Conservation (phyloP, 2,797 vertebrate species). For the Hydrolagus colliei region DNA sequence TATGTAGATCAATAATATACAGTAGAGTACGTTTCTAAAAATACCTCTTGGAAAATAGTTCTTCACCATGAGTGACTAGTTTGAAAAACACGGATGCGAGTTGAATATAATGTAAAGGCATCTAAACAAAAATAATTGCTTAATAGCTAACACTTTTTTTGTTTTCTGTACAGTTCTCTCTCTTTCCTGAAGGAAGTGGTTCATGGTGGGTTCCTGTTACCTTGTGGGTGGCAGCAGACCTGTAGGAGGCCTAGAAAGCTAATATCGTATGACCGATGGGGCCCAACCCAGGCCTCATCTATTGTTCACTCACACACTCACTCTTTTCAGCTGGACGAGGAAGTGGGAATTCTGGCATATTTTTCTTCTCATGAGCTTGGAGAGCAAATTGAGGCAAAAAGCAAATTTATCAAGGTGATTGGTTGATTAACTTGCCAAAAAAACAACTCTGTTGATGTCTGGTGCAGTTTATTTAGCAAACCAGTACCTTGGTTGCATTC, state of each 20-base stretch:
- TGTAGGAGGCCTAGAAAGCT: no score
- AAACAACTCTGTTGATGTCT: background rate
- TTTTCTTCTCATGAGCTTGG: no score
- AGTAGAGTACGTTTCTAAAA: background rate
- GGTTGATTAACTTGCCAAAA: background rate
- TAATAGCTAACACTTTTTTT: background rate
- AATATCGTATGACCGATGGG: no score
- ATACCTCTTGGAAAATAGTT: background rate
- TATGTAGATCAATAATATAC: background rate
- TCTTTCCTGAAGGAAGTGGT: no score
- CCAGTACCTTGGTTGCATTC: background rate
- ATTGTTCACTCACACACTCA: no score
- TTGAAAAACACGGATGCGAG: background rate
- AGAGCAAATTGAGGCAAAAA: no score
- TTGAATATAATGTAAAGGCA: background rate
- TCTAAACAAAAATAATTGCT: conserved; percentile 1
- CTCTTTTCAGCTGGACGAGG: no score
- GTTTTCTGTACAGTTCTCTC: background rate
- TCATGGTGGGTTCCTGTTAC: background rate
- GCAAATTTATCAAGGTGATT: background rate
- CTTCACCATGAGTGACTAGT: background rate
- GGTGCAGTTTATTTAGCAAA: background rate
- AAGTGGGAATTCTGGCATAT: no score
- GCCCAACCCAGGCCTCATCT: no score
- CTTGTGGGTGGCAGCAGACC: background rate